phyloP scores from a whole-genome alignment of 2,888 invertebrate genomes.

The Phaedon cochleariae region DNA sequence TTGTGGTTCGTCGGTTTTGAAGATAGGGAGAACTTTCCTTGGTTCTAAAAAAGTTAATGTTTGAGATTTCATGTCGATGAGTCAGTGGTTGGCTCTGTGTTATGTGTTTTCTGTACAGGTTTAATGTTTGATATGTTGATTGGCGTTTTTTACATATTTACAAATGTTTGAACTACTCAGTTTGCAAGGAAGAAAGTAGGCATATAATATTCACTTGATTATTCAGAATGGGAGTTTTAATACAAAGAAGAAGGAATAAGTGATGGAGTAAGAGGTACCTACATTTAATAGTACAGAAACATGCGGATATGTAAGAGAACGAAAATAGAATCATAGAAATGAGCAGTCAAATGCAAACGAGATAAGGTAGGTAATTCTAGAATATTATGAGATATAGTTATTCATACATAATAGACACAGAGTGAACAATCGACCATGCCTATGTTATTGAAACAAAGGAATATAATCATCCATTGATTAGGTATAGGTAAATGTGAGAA shows the following conservation, averaged over 20 bases:
- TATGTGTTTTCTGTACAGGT: constrained; percentile 42
- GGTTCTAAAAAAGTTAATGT: constrained; percentile 73
- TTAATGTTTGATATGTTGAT: constrained; percentile 39
- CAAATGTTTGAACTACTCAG: constrained; percentile 38
- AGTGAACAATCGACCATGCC: background rate
- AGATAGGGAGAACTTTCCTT: constrained; percentile 84
- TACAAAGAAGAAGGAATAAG: background rate
- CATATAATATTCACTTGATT: constrained; percentile 22
- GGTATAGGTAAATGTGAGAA: background rate
- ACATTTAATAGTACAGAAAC: background rate
- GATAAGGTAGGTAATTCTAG: background rate
- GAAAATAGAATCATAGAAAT: background rate
- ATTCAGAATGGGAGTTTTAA: background rate
- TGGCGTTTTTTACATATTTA: constrained; percentile 48
- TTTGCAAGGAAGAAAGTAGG: constrained; percentile 45
- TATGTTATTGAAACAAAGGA: background rate
- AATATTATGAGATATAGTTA: background rate
- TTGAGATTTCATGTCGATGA: background rate
- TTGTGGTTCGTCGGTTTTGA: constrained; percentile 93
- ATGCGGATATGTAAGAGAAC: background rate
- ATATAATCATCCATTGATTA: background rate
- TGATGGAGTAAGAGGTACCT: background rate
- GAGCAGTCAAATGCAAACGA: background rate
- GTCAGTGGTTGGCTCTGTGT: constrained; percentile 17
- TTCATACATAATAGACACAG: no score